These are phyloP conservation scores for Brachionus koreanus DNA, from an alignment of 1,140 invertebrate species.

Conservation along the genomic window DNA sequence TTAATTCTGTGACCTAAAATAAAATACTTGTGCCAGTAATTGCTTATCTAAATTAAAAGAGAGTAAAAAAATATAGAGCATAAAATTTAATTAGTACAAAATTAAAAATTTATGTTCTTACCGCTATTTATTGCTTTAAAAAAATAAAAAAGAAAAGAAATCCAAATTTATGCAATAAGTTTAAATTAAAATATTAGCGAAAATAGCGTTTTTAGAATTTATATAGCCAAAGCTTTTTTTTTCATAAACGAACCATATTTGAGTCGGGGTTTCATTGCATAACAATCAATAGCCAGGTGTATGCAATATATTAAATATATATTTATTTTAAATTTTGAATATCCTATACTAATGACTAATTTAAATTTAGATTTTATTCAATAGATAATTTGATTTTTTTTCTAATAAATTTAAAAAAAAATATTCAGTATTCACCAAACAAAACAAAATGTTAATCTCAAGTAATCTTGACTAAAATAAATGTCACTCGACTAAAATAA, in stretches of 20 bases:
- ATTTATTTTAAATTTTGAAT: background rate
- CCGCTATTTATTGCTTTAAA: background rate
- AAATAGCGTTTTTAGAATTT: too few species aligned
- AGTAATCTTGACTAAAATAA: background rate
- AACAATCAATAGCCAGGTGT: background rate
- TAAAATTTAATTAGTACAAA: background rate
- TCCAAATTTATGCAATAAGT: background rate
- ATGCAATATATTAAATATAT: background rate
- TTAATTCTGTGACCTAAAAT: background rate
- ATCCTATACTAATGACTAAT: background rate
- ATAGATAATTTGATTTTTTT: background rate
- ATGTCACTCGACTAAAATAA: background rate
- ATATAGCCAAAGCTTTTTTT: too few species aligned
- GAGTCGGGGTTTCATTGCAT: background rate
- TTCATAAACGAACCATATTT: too few species aligned
- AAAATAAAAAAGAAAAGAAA: too few species aligned
- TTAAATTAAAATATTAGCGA: too few species aligned
- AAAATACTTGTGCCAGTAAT: background rate
- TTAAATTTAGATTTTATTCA: background rate
- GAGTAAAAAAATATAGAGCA: background rate
- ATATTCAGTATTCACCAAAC: background rate
- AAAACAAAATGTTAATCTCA: background rate
- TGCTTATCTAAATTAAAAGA: background rate
- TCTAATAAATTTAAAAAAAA: background rate
- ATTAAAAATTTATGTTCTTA: background rate